Evolutionary conservation across 2,888 invertebrate species (phyloP), one percentile per base, ranked within the genome.

Genomic region (Melolontha melolontha): DNA sequence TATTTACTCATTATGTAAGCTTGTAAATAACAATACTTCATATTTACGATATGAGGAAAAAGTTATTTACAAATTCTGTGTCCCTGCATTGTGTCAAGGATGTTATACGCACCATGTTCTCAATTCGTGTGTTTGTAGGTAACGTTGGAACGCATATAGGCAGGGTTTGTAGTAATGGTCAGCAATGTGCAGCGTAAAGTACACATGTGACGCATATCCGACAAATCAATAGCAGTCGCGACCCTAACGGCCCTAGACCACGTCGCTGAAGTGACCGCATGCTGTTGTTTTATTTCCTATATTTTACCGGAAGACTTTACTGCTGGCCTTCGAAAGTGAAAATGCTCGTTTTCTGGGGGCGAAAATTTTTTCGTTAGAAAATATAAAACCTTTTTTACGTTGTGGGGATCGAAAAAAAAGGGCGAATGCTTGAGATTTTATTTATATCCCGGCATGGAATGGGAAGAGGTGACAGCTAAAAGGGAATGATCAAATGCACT

Each of bases 171-270:
- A 70, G 70, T 66, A 64, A 62, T 71, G 75, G 72, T 73, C 71
- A 72, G 74, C 75, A 72, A 71, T 73, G 73, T 75, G 76, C 76
- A 76, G 72, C 77, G 78, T 79, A 79, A 79, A 79, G 76, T 78
- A 79, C 79, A 80, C 79, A 79, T 78, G 77, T 79, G 79, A 78
- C 78, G 77, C 75, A 78, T 81, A 80, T 80, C 78, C 77, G 76
- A 80, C 80, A 79, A 80, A 81, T 81, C 81, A 80, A 81, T 81
- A 81, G 78, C 77, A 75, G 75, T 76, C 63, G 75, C 77, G 76
- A 77, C 77, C 78, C 79, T 75, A 72, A 66, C 63, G 69, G 54
- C 70, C 68, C 69, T 72, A 64, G 72, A 74, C 71, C 73, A 72
- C 72, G 72, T 71, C 71, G 67, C 71, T 73, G 72, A 72, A 72